Conservation (phyloP, 2,888 invertebrate species). For the Polyommatus icarus region DNA sequence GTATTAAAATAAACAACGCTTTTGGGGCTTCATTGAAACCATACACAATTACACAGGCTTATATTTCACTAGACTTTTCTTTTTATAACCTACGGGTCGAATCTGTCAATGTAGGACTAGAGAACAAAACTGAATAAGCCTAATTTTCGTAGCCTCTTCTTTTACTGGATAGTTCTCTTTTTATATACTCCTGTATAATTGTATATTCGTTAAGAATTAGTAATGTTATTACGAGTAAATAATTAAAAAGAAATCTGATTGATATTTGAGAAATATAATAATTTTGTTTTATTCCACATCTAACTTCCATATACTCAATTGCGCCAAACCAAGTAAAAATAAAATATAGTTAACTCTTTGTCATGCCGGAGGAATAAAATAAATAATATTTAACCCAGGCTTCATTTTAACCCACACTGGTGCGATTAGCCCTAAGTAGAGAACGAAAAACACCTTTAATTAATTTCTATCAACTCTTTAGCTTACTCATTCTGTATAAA, state of each 20-base stretch:
- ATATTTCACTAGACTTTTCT: conserved; percentile 21
- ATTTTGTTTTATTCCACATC: neutral
- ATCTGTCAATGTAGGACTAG: neutral
- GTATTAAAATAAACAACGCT: conserved; percentile 27
- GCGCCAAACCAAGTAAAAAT: too few species aligned
- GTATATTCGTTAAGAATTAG: too few species aligned
- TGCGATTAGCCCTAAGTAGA: neutral
- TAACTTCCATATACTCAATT: too few species aligned
- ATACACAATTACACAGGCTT: conserved; percentile 23
- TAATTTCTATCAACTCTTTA: neutral
- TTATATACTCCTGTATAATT: too few species aligned
- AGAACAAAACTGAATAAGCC: too few species aligned
- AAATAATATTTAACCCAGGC: neutral
- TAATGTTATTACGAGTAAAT: too few species aligned
- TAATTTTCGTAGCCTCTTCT: too few species aligned
- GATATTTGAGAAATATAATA: too few species aligned
- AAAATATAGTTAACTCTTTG: too few species aligned
- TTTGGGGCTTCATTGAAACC: conserved; percentile 24
- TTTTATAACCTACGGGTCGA: neutral
- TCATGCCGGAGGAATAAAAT: too few species aligned
- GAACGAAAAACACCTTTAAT: neutral
- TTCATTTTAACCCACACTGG: neutral
- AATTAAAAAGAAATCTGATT: too few species aligned
- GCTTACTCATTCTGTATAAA: neutral
- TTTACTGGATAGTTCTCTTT: too few species aligned